A percentile compares a stretch with the other conserved stretches of the same genome.
phyloP scores from a whole-genome alignment of 2,113 vertebrate genomes.

The Paradoxurus hermaphroditus region DNA sequence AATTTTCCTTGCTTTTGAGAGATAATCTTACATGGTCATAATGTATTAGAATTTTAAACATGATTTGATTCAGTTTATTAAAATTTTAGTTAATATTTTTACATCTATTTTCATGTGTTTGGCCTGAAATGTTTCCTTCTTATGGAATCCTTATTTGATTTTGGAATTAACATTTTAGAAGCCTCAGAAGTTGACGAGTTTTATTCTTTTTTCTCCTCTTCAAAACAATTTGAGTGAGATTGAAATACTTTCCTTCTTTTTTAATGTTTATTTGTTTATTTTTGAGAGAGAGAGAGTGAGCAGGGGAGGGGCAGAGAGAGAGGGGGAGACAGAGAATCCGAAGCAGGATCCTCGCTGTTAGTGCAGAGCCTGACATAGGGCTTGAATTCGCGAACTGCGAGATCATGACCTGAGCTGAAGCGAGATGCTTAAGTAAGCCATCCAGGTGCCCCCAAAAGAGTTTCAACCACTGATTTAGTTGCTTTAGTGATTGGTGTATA shows the following conservation, averaged over 20 bases:
- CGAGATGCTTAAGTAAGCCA: too few species aligned
- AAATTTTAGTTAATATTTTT: slow-evolving; percentile 4
- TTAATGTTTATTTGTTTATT: too few species aligned
- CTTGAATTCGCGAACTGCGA: too few species aligned
- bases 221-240: not conserved
- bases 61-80: slow-evolving; percentile 1
- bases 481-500: not conserved
- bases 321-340: too few species aligned
- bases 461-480: not conserved
- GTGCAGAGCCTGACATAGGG: too few species aligned
- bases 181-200: not conserved
- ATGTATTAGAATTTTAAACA: slow-evolving; percentile 37
- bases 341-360: too few species aligned
- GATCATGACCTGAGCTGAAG: too few species aligned
- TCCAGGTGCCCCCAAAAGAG: not conserved
- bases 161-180: slow-evolving; percentile 17
- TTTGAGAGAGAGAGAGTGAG: too few species aligned
- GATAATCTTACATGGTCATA: not conserved
- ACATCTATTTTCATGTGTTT: slow-evolving; percentile 9
- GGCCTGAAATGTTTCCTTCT: not conserved
- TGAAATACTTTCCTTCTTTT: not conserved
- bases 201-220: not conserved
- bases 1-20: not conserved
- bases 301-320: too few species aligned
- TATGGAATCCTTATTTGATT: not conserved